Evolutionary conservation across 2,113 vertebrate species (phyloP).

Genomic region (Spilogale gracilis): DNA sequence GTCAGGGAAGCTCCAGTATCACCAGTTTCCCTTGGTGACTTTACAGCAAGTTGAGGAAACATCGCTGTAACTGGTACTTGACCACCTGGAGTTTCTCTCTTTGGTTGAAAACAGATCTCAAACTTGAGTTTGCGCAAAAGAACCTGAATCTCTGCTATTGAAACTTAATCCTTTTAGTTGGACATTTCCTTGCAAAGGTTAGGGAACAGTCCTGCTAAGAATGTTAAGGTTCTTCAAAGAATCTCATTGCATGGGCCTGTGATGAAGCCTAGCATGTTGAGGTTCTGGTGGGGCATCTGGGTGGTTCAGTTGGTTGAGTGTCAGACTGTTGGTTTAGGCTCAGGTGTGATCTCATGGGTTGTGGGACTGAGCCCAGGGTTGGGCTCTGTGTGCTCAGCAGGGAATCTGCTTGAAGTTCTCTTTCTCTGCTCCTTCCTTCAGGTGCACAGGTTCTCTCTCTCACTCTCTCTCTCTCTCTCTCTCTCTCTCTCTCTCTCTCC

Average conservation of each 20-base stretch:
- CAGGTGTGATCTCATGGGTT: not conserved
- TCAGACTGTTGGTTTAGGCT: not conserved
- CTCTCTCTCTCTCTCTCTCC: no score
- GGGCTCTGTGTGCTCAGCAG: not conserved
- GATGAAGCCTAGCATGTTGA: not conserved
- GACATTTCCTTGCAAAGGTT: not conserved
- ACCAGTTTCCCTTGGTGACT: not conserved
- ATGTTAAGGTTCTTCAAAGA: not conserved
- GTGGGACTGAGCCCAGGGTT: not conserved
- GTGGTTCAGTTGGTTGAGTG: not conserved
- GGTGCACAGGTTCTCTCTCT: no score
- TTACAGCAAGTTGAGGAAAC: conserved; percentile 22
- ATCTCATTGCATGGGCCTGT: not conserved
- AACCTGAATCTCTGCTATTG: not conserved
- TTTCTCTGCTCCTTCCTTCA: not conserved
- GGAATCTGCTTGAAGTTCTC: not conserved
- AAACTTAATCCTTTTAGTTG: not conserved
- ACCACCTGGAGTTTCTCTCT: not conserved
- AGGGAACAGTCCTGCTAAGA: not conserved
- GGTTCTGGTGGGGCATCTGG: not conserved
- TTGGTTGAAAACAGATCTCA: not conserved
- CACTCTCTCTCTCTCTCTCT: no score
- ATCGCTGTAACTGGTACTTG: not conserved
- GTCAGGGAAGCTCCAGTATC: not conserved
- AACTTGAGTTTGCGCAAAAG: not conserved